Evolutionary conservation across 2,888 invertebrate species (phyloP), one percentile per base, ranked within the genome.

Genomic region (Eilema sororculum): DNA sequence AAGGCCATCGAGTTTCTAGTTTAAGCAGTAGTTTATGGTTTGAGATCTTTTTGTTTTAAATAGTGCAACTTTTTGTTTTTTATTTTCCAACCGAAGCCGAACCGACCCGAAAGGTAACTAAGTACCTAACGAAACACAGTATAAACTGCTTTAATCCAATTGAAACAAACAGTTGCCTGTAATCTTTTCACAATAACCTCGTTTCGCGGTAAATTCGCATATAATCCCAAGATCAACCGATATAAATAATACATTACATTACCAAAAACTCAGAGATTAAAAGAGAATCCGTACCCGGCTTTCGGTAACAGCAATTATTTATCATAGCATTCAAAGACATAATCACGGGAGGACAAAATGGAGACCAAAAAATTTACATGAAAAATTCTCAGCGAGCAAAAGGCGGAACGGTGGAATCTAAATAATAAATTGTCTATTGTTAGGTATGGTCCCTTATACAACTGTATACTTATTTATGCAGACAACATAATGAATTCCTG

Each of bases 391-490:
- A 82, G 83, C 79, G 75, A 77, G 83, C 86, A 84, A 89, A 86
- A 87, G 83, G 85, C 85, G 84, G 89, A 91, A 93, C 93, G 82
- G 84, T 83, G 83, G 89, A 91, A 93, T 94, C 93, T 93, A 92
- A 94, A 94, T 93, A 94, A 93, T 93, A 93, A 93, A 94, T 93
- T 93, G 92, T 93, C 90, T 89, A 93, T 94, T 92, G 91, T 93
- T 89, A 89, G 89, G 86, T 87, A 84, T 81, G 82, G 86, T 82
- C 76, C 83, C 86, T 90, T 89, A 89, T 89, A 89, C 88, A 87
- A 87, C 89, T 89, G 82, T 82, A 89, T 89, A 93, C 91, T 92
- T 92, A 92, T 91, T 91, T 92, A 92, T 91, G 90, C 90, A 90
- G 91, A 91, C 90, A 89, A 90, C 90, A 89, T 93, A 93, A 93